phyloP scores from a whole-genome alignment of 2,113 vertebrate species.

The Columba livia region DNA sequence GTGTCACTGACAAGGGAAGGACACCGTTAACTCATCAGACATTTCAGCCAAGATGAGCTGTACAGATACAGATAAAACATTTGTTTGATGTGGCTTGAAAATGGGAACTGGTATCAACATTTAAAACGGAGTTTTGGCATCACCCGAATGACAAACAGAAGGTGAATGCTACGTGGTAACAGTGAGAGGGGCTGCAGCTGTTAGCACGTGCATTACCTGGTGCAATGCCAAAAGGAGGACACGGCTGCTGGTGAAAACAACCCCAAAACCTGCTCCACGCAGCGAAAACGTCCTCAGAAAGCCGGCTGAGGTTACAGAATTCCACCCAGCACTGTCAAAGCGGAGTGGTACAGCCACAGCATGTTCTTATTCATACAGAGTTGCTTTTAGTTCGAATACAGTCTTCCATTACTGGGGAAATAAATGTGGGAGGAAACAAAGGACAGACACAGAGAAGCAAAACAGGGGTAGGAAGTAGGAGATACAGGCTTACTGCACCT shows the following conservation, averaged over 20 bases:
- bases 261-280: background rate
- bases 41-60: background rate
- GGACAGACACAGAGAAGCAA: conserved; percentile 18
- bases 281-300: background rate
- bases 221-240: background rate
- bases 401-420: conserved; percentile 41
- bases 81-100: background rate
- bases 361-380: background rate
- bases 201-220: too few relatives aligned
- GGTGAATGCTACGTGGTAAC: background rate
- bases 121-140: background rate
- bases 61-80: background rate
- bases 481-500: background rate
- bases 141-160: background rate
- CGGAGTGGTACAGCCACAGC: background rate
- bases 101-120: background rate
- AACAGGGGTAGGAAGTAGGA: conserved; percentile 21
- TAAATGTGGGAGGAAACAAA: conserved; percentile 61
- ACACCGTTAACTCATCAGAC: background rate
- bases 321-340: fast-evolving
- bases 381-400: conserved; percentile 44
- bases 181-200: background rate
- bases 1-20: background rate
- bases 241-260: background rate
- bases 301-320: background rate